Evolutionary conservation across 2,888 invertebrate genomes (phyloP), one percentile per base, ranked within the genome.

Genomic region (Eubasilissa splendida): DNA sequence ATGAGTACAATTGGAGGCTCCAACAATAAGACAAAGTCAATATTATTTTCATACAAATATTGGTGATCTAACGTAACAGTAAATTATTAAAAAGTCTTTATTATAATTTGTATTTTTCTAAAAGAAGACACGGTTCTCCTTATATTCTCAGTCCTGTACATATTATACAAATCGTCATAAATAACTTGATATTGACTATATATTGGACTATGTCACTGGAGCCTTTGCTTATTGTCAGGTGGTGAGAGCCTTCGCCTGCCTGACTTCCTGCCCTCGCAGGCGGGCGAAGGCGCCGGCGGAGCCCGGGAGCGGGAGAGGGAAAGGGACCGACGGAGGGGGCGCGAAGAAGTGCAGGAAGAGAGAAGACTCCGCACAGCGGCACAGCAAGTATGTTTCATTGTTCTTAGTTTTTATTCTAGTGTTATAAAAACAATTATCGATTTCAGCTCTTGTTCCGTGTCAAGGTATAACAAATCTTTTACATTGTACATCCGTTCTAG

Each of bases 201-300:
- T 42, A 3, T 4, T 42, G 42, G 4, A 42, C 42, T 4, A 4
- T 42, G 4, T 42, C 42, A 42, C 42, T 42, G 42, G 3, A 42
- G 42, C 42, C 42, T 42, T 42, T 42, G 42, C 42, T 42, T 42
- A 42, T 53, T 80, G 82, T 82, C 79, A 84, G 83, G 82, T 81
- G 65, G 81, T 76, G 90, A 90, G 80, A 88, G 89, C 0, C 89
- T 90, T 88, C 87, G 90, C 4, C 85, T 91, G 31, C 91, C 91
- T 1, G 91, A 91, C 85, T 90, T 90, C 85, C 85, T 91, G 65
- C 91, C 91, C 0, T 88, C 89, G 77, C 90, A 90, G 63, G 81
- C 74, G 14, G 77, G 82, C 53, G 60, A 73, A 7, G 75, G 76
- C 4, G 14, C 54, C 9, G 58, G 42, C 12, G 81, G 78, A 10